These are phyloP conservation scores for Ganaspis sp. DNA, from an alignment of 1,140 invertebrate genomes.

Conservation along the genomic window DNA sequence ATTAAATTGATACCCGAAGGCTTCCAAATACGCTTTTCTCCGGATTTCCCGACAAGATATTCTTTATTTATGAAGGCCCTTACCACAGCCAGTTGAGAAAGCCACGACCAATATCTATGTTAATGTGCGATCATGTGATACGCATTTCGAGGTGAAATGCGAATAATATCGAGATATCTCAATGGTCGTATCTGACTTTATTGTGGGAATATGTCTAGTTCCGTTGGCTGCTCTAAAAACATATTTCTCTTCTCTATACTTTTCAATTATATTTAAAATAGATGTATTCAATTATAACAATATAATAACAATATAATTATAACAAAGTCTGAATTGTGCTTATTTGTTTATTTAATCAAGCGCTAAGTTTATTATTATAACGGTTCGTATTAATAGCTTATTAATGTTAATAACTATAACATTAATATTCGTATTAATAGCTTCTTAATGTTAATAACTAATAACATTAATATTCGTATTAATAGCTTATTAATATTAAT, in stretches of 20 bases:
- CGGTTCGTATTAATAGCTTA: no score
- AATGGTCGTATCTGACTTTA: conserved; percentile 31
- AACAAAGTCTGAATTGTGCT: no score
- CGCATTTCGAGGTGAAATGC: conserved; percentile 45
- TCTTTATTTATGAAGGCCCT: conserved; percentile 53
- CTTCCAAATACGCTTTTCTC: conserved; percentile 31
- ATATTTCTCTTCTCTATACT: background rate
- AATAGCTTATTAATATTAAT: no score
- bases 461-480: no score
- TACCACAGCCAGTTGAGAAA: conserved; percentile 45
- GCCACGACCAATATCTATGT: conserved; percentile 51
- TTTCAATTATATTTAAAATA: no score
- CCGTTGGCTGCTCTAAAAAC: background rate
- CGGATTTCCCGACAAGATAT: conserved; percentile 46
- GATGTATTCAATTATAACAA: no score
- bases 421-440: no score
- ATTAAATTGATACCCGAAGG: conserved; percentile 19
- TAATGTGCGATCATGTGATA: conserved; percentile 43
- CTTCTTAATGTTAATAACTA: no score
- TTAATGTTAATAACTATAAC: no score
- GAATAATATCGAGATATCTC: conserved; percentile 36
- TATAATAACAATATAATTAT: no score
- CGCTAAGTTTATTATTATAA: no score
- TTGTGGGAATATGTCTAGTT: background rate
- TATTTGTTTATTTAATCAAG: no score